These are phyloP conservation scores for Bombus pyrosoma DNA, from an alignment of 1,140 invertebrate species.

Conservation along the genomic window DNA sequence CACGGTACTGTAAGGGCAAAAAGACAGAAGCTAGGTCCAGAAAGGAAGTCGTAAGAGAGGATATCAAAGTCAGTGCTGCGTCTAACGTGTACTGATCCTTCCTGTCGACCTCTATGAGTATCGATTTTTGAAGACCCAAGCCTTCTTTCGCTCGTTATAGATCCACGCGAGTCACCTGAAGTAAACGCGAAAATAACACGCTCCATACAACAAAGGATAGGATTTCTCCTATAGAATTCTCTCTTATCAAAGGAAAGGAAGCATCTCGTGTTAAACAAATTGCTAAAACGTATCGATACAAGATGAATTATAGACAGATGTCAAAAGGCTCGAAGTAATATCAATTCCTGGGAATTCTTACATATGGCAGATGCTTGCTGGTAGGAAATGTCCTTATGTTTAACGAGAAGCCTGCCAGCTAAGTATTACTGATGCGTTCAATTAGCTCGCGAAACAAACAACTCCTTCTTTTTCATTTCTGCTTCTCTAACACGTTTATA, in stretches of 20 bases:
- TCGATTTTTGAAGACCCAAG: conserved; percentile 41
- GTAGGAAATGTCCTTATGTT: background rate
- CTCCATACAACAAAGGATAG: too few species aligned
- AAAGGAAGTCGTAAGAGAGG: conserved; percentile 4
- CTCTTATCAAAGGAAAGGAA: background rate
- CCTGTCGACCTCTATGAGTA: conserved; percentile 43
- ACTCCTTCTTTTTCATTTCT: background rate
- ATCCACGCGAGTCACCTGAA: background rate
- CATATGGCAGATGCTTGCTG: background rate
- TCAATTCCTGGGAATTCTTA: background rate
- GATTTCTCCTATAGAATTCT: background rate
- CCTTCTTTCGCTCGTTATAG: conserved; percentile 7
- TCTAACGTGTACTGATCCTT: conserved; percentile 52
- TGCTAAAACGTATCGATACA: background rate
- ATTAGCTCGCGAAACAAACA: conserved; percentile 8
- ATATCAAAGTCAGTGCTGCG: conserved; percentile 53
- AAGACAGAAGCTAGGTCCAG: background rate
- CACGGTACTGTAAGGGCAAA: background rate
- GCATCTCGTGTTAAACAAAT: background rate
- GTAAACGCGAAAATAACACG: background rate
- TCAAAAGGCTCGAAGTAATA: background rate
- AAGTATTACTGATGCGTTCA: conserved; percentile 12
- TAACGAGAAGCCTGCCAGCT: background rate
- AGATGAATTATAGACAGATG: background rate
- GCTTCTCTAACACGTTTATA: conserved; percentile 1